Evolutionary conservation across 2,888 invertebrate species (phyloP), one percentile per base, ranked within the genome.

Genomic region (Oligia latruncula): DNA sequence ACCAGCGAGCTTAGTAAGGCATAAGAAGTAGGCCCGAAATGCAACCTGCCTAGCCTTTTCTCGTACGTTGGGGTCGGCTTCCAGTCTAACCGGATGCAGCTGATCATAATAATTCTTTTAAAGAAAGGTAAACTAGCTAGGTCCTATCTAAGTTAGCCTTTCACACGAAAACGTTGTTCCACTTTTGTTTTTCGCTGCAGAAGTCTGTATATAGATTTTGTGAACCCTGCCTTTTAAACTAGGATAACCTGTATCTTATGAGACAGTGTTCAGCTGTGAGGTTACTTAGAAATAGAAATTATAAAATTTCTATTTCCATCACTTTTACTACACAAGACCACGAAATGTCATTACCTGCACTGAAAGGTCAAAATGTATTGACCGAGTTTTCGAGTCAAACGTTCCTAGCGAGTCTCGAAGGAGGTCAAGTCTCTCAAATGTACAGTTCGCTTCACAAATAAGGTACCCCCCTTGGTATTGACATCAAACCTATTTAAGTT

Each of bases 391-490:
- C 58, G 9, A 67, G 60, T 40, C 40, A 13, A 78, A 66, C 72
- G 66, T 76, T 78, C 46, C 29, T 58, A 87, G 76, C 58, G 73
- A 71, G 65, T 49, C 60, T 77, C 43, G 60, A 87, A 85, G 40
- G 82, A 80, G 87, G 87, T 82, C 85, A 85, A 85, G 71, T 78
- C 65, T 71, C 85, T 84, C 66, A 68, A 78, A 77, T 71, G 78
- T 70, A 60, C 46, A 73, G 29, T n/a, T n/a, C n/a, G n/a, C n/a
- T n/a, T n/a, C n/a, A n/a, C n/a, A n/a, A n/a, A n/a, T n/a, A n/a
- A n/a, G n/a, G n/a, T n/a, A n/a, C n/a, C n/a, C n/a, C n/a, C n/a
- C n/a, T n/a, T n/a, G n/a, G n/a, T n/a, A n/a, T n/a, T n/a, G n/a
- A n/a, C n/a, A n/a, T n/a, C n/a, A n/a, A n/a, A n/a, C n/a, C n/a